Conservation (phyloP, 1,140 invertebrate genomes). For the Battus philenor region DNA sequence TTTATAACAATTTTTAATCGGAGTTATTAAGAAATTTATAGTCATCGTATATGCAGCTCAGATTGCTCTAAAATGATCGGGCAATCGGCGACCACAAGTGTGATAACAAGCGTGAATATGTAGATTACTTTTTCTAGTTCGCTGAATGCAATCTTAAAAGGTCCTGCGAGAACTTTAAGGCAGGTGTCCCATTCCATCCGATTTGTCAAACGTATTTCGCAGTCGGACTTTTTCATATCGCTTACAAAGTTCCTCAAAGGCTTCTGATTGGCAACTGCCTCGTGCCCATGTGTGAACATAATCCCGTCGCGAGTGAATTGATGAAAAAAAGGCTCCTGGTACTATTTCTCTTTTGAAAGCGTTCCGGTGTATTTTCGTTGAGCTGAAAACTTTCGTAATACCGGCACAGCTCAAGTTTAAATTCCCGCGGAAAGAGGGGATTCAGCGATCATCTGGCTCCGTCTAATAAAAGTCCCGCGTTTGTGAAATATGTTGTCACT, state of each 20-base stretch:
- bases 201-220: slow-evolving; percentile 23
- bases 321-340: slow-evolving; percentile 41
- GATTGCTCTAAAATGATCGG: no score
- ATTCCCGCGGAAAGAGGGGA: slow-evolving; percentile 53
- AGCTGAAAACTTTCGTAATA: slow-evolving; percentile 73
- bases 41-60: no score
- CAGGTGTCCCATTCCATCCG: slow-evolving; percentile 18
- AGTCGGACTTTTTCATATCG: slow-evolving; percentile 34
- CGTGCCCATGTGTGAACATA: slow-evolving; percentile 45
- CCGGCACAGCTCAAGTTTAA: slow-evolving; percentile 59
- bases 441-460: slow-evolving; percentile 55
- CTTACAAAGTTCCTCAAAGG: slow-evolving; percentile 51
- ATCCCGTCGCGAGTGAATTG: slow-evolving; percentile 51
- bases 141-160: slow-evolving; percentile 12
- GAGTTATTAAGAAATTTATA: no score
- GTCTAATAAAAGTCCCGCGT: slow-evolving; percentile 63
- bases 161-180: slow-evolving; percentile 13
- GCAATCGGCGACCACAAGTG: no score
- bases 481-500: slow-evolving; percentile 72
- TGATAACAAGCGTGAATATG: slow-evolving; percentile 7
- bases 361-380: slow-evolving; percentile 72
- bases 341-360: slow-evolving; percentile 69
- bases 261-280: slow-evolving; percentile 54
- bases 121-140: slow-evolving; percentile 17
- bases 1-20: no score